phyloP scores from a whole-genome alignment of 2,797 vertebrate genomes.

The Poecile montanus region DNA sequence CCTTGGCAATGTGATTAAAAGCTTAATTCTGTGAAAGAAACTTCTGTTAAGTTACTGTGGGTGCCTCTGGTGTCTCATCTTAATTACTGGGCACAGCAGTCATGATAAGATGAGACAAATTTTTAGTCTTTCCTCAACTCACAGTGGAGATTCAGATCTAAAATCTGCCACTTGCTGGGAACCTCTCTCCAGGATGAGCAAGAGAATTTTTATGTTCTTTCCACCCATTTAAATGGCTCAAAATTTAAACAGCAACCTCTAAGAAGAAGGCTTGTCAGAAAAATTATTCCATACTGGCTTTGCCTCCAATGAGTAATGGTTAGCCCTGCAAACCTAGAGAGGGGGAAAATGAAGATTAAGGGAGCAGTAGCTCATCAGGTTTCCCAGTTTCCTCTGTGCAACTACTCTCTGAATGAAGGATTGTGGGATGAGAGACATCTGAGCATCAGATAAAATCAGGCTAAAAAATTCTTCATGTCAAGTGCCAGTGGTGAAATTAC shows the following conservation, averaged over 20 bases:
- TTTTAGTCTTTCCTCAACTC: not conserved
- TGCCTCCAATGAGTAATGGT: not conserved
- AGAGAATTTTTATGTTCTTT: not conserved
- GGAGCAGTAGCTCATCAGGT: not conserved
- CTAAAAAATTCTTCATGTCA: not conserved
- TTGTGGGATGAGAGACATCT: not conserved
- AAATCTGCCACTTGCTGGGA: not conserved
- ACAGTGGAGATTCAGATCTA: not conserved
- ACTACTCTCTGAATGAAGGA: not conserved
- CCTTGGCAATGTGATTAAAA: not conserved
- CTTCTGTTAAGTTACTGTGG: not conserved
- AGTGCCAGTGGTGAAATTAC: not conserved
- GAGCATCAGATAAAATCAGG: not conserved
- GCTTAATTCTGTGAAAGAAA: not conserved
- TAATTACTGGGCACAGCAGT: not conserved
- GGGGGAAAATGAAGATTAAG: not conserved
- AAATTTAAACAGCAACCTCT: not conserved
- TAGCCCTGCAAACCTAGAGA: not conserved
- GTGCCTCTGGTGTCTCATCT: not conserved
- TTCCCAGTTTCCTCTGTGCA: not conserved
- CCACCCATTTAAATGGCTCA: not conserved
- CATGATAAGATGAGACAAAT: not conserved
- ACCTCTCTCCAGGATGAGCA: not conserved
- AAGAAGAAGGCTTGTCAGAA: not conserved
- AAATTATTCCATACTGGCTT: not conserved